Evolutionary conservation across 2,113 vertebrate genomes (phyloP), one percentile per base, ranked within the genome.

Genomic region (Suncus etruscus): DNA sequence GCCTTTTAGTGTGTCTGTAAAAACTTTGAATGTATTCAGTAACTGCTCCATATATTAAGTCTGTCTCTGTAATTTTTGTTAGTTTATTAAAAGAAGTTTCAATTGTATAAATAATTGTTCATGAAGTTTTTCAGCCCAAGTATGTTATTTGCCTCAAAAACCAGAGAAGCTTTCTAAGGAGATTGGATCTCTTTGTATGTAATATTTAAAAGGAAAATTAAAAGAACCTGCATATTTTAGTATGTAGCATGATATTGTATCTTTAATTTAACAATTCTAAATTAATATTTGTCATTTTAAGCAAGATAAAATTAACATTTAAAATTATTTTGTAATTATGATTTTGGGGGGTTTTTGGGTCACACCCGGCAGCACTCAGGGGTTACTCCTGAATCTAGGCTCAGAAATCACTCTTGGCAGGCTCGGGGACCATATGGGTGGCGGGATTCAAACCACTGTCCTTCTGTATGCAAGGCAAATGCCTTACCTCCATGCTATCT

Each of bases 31-130:
- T 10, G 27, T 74, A 22, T 31, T 5, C 54, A 69, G 58, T 32
- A 91, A 65, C 29, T 77, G 8, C 51, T 75, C 27, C 27, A 70
- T 32, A 83, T 39, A 86, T 89, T 70, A 39, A 27, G 92, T 11
- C 6, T 45, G 9, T 83, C 27, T 92, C 3, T 76, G 16, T 84
- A 27, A 15, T 68, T 87, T 39, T 39, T 45, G 89, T 54, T 90
- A 75, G 82, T 90, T 93, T 90, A 70, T 47, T 76, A 70, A 89
- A 84, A 75, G 24, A 74, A 63, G 68, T 84, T 84, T 86, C n/a
- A 82, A 4, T 51, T 73, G 51, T 86, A 58, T 51, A 86, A 80
- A 63, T 85, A 74, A 27, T 90, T 95, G 11, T 83, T 90, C 20
- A 70, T 66, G 10, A 68, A 61, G 58, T 20, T 18, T n/a, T 75